A percentile compares a stretch with the other conserved stretches of the same genome.
phyloP scores from a whole-genome alignment of 1,140 invertebrate genomes.

The Drosophila novamexicana region DNA sequence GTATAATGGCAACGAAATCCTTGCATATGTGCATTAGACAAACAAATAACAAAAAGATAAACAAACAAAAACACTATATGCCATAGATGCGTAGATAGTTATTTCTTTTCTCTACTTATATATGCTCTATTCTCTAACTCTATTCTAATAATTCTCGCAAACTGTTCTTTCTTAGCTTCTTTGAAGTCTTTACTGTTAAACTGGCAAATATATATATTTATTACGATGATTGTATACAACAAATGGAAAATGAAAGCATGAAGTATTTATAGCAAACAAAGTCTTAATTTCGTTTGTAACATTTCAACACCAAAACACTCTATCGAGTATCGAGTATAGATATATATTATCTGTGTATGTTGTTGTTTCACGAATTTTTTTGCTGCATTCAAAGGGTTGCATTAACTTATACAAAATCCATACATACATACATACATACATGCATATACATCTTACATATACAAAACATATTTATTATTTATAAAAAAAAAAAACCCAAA shows the following conservation, averaged over 20 bases:
- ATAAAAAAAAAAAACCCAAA: conserved; percentile 19
- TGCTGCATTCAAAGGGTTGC: conserved; percentile 69
- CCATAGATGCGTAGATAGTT: conserved; percentile 61
- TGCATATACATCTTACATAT: conserved; percentile 53
- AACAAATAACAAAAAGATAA: conserved; percentile 28
- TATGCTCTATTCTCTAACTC: conserved; percentile 55
- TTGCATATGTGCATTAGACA: conserved; percentile 61
- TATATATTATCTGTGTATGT: conserved; percentile 30
- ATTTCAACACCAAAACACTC: conserved; percentile 44
- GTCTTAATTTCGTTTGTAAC: conserved; percentile 59
- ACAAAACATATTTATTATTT: conserved; percentile 67
- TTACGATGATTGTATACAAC: conserved; percentile 57
- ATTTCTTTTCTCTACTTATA: conserved; percentile 53
- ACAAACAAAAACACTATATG: conserved; percentile 43
- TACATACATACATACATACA: conserved; percentile 53
- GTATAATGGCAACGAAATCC: conserved; percentile 75
- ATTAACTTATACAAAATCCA: conserved; percentile 60
- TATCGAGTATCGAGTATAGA: conserved; percentile 11
- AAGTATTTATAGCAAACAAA: conserved; percentile 74
- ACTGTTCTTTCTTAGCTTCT: conserved; percentile 69
- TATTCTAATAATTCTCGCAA: conserved; percentile 60
- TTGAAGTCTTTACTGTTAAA: conserved; percentile 63
- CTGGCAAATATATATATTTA: conserved; percentile 51
- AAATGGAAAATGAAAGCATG: conserved; percentile 19
- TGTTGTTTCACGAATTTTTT: conserved; percentile 65